Conservation (phyloP, 2,113 vertebrate genomes). For the Polypterus senegalus region DNA sequence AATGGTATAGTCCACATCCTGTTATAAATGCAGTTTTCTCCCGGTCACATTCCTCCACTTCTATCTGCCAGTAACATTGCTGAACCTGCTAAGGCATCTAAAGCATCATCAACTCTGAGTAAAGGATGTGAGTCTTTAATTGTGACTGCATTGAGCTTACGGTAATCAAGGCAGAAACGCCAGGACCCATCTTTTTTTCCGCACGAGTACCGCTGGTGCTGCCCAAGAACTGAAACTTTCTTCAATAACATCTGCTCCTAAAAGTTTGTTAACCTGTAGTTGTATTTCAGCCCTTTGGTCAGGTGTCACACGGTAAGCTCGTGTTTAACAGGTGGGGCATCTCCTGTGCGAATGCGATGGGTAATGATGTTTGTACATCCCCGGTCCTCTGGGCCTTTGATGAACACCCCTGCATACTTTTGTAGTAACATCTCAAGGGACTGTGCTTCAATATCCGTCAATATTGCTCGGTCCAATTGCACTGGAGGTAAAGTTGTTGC, state of each 20-base stretch:
- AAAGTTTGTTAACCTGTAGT: neutral
- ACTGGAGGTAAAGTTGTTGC: neutral
- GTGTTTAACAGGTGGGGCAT: slow-evolving; percentile 1
- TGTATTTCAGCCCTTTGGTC: neutral
- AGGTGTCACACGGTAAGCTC: neutral
- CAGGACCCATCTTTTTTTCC: slow-evolving; percentile 2
- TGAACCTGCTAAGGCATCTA: neutral
- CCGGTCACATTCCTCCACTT: neutral
- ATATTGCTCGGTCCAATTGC: neutral
- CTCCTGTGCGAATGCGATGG: neutral
- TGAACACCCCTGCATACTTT: neutral
- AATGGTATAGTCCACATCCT: neutral
- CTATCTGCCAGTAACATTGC: neutral
- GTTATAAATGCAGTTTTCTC: neutral
- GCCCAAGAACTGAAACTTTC: neutral
- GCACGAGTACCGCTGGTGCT: neutral
- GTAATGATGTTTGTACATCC: neutral
- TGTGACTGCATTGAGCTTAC: neutral
- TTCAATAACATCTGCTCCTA: too few species aligned
- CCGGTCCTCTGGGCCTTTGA: neutral
- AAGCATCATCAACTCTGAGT: neutral
- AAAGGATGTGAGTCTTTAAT: neutral
- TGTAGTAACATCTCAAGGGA: neutral
- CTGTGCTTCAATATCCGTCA: too few species aligned
- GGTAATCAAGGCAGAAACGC: neutral